A percentile compares a stretch with the other conserved stretches of the same genome.
These are phyloP conservation scores for Allygus modestus DNA, from an alignment of 2,888 invertebrate species.

Conservation along the genomic window DNA sequence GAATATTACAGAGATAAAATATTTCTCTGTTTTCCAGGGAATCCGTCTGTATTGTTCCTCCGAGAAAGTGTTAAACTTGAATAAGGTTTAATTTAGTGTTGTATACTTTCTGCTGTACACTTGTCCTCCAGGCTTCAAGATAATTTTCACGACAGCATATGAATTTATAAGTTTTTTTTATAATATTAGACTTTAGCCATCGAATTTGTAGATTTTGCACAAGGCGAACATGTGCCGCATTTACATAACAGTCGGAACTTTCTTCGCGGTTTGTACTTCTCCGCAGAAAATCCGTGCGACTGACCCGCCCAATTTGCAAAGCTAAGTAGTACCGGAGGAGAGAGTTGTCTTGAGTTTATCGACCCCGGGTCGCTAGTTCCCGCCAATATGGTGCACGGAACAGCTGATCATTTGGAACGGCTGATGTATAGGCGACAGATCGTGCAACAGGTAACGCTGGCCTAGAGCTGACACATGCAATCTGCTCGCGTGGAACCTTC, in stretches of 20 bases:
- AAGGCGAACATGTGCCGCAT: not conserved
- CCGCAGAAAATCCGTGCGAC: not conserved
- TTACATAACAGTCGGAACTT: not conserved
- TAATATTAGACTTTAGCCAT: no score
- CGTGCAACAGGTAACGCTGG: not conserved
- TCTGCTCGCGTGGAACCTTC: slow-evolving; percentile 10
- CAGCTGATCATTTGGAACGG: not conserved
- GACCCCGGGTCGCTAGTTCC: not conserved
- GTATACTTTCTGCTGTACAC: no score
- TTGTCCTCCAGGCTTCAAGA: no score
- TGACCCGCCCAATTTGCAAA: slow-evolving; percentile 19
- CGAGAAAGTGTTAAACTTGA: no score
- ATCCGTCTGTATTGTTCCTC: no score
- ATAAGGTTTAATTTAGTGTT: no score
- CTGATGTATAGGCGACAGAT: not conserved
- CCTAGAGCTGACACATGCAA: not conserved
- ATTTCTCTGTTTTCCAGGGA: no score
- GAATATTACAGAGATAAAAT: no score
- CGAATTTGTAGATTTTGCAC: no score
- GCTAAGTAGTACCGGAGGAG: not conserved
- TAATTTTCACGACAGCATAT: no score
- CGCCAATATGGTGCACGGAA: not conserved
- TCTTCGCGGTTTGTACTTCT: slow-evolving; percentile 5
- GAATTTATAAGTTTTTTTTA: no score
- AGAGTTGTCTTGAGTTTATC: slow-evolving; percentile 18